Conservation (phyloP, 2,888 invertebrate genomes). For the Xestia xanthographa region DNA sequence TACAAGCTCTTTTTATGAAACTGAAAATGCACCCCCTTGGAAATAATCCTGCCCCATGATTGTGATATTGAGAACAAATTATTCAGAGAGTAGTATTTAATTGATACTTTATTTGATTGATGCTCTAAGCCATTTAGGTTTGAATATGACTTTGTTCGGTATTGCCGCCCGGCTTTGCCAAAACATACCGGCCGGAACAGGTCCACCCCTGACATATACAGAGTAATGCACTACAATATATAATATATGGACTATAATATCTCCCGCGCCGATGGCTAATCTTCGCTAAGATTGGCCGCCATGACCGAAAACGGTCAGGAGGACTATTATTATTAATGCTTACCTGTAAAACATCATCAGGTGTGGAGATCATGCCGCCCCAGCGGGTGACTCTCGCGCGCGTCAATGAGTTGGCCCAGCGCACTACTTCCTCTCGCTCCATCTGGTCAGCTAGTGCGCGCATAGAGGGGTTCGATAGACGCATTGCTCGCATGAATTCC, state of each 20-base stretch:
- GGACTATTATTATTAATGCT: no score
- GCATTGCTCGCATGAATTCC: conserved; percentile 98
- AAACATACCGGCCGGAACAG: neutral
- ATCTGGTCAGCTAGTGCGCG: conserved; percentile 97
- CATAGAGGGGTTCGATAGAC: conserved; percentile 97
- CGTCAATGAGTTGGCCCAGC: conserved; percentile 96
- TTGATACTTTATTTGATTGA: no score
- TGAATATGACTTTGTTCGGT: no score
- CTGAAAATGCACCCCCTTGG: neutral
- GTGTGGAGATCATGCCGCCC: conserved; percentile 99
- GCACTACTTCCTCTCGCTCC: conserved; percentile 97
- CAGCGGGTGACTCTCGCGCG: conserved; percentile 97
- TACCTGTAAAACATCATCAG: conserved; percentile 97
- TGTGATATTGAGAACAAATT: no score
- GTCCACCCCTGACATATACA: neutral
- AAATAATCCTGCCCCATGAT: neutral
- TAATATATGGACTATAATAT: no score
- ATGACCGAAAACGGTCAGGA: no score
- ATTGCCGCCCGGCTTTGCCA: neutral
- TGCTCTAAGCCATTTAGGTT: no score
- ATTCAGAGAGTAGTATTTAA: no score
- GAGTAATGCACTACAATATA: no score
- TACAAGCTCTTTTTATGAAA: neutral
- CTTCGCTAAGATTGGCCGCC: no score
- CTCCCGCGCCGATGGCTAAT: no score